Evolutionary conservation across 2,113 vertebrate genomes (phyloP).

Genomic region (Erythrolamprus reginae): DNA sequence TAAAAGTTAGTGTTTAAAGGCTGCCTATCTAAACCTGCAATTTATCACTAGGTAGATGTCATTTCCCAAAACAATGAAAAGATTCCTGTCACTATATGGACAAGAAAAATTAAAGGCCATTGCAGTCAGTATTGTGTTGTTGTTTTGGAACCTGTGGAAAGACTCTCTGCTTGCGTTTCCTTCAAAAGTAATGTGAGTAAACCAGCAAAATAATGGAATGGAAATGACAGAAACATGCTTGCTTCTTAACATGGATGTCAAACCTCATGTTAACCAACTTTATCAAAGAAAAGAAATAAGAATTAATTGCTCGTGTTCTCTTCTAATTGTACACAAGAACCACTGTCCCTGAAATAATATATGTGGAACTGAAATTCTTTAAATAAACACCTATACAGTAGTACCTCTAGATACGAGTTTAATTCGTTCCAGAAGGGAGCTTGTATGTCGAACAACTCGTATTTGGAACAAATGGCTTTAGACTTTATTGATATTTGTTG

Average conservation of each 20-base stretch:
- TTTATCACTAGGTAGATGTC: constrained; percentile 74
- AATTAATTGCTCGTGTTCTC: not conserved
- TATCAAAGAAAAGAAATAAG: not conserved
- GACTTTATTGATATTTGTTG: not conserved
- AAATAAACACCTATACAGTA: too few relatives aligned
- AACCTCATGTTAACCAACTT: not conserved
- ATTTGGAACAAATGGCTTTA: too few relatives aligned
- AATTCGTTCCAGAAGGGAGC: too few relatives aligned
- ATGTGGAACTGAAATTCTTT: not conserved
- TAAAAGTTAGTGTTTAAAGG: not conserved
- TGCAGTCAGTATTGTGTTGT: constrained; percentile 65
- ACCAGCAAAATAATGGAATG: not conserved
- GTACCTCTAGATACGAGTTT: too few relatives aligned
- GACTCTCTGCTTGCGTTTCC: constrained; percentile 75
- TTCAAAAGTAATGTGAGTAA: constrained; percentile 78
- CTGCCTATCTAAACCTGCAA: not conserved
- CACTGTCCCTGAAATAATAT: not conserved
- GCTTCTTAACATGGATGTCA: not conserved
- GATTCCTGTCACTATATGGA: constrained; percentile 79
- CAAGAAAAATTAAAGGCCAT: constrained; percentile 62
- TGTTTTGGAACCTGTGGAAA: constrained; percentile 82
- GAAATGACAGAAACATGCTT: not conserved
- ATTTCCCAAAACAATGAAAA: constrained; percentile 64
- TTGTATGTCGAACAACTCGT: too few relatives aligned
- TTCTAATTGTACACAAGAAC: not conserved